Evolutionary conservation across 1,140 invertebrate genomes (phyloP).

Genomic region (Idris sp.): DNA sequence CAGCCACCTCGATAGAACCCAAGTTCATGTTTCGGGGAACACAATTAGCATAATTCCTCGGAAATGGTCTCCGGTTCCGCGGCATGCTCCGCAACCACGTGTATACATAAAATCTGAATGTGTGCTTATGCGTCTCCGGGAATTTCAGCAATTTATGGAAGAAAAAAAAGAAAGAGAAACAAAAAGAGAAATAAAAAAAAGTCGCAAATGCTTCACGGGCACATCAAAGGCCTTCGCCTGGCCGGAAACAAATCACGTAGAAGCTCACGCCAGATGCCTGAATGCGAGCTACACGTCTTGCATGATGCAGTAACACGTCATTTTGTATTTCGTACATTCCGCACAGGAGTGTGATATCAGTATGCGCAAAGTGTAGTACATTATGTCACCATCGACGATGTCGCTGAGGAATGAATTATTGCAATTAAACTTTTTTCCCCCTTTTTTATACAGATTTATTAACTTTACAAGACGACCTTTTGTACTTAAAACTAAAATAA

Average conservation of each 20-base stretch:
- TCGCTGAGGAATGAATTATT: conserved; percentile 33
- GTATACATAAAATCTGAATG: background rate
- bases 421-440: too few relatives aligned
- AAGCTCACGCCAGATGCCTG: conserved; percentile 37
- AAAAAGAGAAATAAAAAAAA: too few relatives aligned
- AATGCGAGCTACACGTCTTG: conserved; percentile 22
- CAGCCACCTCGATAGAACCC: conserved; percentile 49
- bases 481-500: too few relatives aligned
- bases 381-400: conserved; percentile 54
- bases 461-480: too few relatives aligned
- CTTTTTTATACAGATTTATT: too few relatives aligned
- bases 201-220: conserved; percentile 40
- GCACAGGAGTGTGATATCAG: conserved; percentile 15
- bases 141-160: conserved; percentile 52
- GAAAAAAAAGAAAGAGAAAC: too few relatives aligned
- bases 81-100: conserved; percentile 30
- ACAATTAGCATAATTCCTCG: conserved; percentile 73
- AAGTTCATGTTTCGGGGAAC: conserved; percentile 67
- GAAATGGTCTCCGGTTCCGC: conserved; percentile 69
- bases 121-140: conserved; percentile 16
- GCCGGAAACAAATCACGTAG: conserved; percentile 58
- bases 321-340: conserved; percentile 46
- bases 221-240: conserved; percentile 48
- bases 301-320: conserved; percentile 18
- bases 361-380: conserved; percentile 40